Conservation (phyloP, 2,888 invertebrate species). For the Ochropacha duplaris region DNA sequence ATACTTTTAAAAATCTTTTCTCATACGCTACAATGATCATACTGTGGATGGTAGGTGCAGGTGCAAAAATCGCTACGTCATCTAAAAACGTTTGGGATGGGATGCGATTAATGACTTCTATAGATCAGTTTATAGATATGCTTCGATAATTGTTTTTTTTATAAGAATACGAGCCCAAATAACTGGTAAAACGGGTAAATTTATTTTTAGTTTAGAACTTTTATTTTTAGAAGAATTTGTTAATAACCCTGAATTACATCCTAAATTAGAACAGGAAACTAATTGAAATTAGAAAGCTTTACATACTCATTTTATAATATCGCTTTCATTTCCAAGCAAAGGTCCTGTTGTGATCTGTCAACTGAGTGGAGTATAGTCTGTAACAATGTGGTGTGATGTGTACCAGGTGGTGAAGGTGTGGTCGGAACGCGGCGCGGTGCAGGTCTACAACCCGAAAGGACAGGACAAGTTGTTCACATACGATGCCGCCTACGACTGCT, state of each 20-base stretch:
- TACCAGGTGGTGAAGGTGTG: conserved; percentile 90
- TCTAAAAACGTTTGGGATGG: not conserved
- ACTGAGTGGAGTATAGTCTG: too few relatives aligned
- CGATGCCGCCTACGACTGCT: conserved; percentile 97
- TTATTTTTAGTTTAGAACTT: too few relatives aligned
- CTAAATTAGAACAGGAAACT: too few relatives aligned
- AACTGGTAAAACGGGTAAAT: too few relatives aligned
- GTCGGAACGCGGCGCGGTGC: conserved; percentile 94
- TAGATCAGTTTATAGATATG: not conserved
- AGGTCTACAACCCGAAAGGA: conserved; percentile 93
- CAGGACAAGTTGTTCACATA: conserved; percentile 97
- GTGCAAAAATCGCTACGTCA: not conserved
- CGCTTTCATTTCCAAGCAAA: too few relatives aligned
- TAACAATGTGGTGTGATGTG: conserved; percentile 12
- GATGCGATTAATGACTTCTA: not conserved
- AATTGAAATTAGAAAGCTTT: too few relatives aligned
- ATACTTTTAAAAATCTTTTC: not conserved
- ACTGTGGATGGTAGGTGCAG: not conserved
- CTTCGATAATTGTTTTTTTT: not conserved
- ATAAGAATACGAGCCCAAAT: too few relatives aligned
- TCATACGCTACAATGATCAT: not conserved
- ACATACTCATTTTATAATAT: too few relatives aligned
- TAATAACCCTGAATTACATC: too few relatives aligned
- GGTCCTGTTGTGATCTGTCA: too few relatives aligned
- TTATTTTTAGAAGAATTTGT: too few relatives aligned